phyloP scores from a whole-genome alignment of 2,888 invertebrate species.

The Norana najaformis region DNA sequence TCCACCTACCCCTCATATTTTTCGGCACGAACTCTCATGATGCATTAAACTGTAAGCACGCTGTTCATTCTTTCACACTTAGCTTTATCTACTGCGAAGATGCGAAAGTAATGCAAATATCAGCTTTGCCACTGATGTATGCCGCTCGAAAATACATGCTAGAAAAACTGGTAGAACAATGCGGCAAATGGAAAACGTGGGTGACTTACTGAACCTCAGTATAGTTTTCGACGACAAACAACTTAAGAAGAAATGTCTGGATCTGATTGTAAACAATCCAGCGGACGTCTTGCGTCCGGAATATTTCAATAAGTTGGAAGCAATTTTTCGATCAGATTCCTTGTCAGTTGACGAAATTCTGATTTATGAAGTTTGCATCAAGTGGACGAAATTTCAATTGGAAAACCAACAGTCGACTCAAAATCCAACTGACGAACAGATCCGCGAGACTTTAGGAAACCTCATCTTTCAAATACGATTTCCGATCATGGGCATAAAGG shows the following conservation, averaged over 20 bases:
- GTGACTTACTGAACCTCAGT: slow-evolving; percentile 35
- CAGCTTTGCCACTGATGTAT: slow-evolving; percentile 45
- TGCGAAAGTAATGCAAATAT: too few species aligned
- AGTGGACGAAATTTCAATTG: not conserved
- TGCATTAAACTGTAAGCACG: too few species aligned
- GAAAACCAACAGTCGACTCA: too few species aligned
- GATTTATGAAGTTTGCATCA: not conserved
- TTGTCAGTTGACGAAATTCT: not conserved
- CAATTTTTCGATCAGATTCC: not conserved
- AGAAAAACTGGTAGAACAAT: slow-evolving; percentile 41
- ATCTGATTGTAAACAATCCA: slow-evolving; percentile 32
- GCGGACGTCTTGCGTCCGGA: not conserved
- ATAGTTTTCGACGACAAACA: slow-evolving; percentile 29
- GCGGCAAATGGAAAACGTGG: slow-evolving; percentile 41
- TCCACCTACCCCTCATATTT: too few species aligned
- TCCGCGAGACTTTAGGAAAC: not conserved
- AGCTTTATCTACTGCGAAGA: too few species aligned
- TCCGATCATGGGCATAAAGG: not conserved
- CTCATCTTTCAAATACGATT: not conserved
- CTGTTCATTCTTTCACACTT: too few species aligned
- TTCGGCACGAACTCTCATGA: too few species aligned
- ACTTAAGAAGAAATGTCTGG: slow-evolving; percentile 31
- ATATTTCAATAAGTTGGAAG: not conserved
- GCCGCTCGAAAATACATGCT: slow-evolving; percentile 47
- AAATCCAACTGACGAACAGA: not conserved